A percentile compares a stretch with the other conserved stretches of the same genome.
These are phyloP conservation scores for Bombus cullumanus DNA, from an alignment of 1,140 invertebrate species.

Conservation along the genomic window DNA sequence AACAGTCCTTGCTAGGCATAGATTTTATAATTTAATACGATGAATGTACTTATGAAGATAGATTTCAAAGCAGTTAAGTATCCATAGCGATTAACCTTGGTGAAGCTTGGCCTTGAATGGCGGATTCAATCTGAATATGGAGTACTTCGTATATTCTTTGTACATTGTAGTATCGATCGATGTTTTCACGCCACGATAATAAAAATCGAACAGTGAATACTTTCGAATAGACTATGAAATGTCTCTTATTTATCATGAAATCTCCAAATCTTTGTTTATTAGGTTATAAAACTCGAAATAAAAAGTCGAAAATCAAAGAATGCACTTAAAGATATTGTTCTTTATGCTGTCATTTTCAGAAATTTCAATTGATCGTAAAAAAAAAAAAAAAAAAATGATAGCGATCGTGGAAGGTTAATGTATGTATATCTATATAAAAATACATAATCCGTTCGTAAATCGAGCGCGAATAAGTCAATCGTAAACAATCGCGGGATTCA, in stretches of 20 bases:
- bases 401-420: background rate
- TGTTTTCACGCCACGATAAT: background rate
- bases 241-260: background rate
- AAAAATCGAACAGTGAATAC: background rate
- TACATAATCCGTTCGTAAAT: background rate
- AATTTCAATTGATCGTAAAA: background rate
- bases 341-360: background rate
- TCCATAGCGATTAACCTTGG: background rate
- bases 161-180: background rate
- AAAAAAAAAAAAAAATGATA: background rate
- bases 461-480: background rate
- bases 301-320: background rate
- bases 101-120: background rate
- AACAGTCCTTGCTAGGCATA: background rate
- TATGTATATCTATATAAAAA: background rate
- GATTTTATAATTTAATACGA: background rate
- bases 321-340: background rate
- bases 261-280: background rate
- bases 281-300: background rate
- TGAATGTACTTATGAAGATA: background rate
- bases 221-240: background rate
- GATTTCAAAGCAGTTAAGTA: background rate
- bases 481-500: background rate
- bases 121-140: constrained; percentile 5
- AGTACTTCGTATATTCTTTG: background rate